Evolutionary conservation across 2,888 invertebrate species (phyloP).

Genomic region (Alsophila aescularia): DNA sequence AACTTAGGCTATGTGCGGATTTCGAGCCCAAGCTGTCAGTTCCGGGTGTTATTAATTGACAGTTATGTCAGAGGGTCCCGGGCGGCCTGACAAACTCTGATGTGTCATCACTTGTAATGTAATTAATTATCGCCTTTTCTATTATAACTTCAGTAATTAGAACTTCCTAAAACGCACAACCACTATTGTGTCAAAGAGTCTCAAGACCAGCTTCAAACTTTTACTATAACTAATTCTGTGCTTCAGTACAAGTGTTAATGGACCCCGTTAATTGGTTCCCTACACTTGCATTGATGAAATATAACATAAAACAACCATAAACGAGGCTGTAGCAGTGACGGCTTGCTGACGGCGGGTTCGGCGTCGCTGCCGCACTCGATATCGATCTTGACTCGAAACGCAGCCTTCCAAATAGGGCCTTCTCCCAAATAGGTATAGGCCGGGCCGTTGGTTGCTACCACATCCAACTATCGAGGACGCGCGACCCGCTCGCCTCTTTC

Average conservation of each 20-base stretch:
- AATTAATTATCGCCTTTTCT: too few relatives aligned
- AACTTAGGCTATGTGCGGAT: too few relatives aligned
- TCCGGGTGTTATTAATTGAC: too few relatives aligned
- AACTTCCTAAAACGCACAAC: too few relatives aligned
- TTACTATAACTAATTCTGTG: not conserved
- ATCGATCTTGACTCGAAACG: slow-evolving; percentile 75
- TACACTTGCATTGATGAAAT: slow-evolving; percentile 35
- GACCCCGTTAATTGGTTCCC: slow-evolving; percentile 8
- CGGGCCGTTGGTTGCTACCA: slow-evolving; percentile 50
- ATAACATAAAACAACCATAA: slow-evolving; percentile 53
- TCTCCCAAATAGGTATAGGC: slow-evolving; percentile 78
- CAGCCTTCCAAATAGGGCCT: slow-evolving; percentile 82
- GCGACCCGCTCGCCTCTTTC: slow-evolving; percentile 62
- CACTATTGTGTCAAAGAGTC: slow-evolving; percentile 1
- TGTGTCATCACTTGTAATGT: too few relatives aligned
- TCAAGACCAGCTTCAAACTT: not conserved
- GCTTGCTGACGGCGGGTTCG: slow-evolving; percentile 60
- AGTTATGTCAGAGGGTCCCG: too few relatives aligned
- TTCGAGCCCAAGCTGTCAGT: too few relatives aligned
- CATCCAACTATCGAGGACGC: slow-evolving; percentile 68
- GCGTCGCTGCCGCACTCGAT: slow-evolving; percentile 59
- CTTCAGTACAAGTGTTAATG: slow-evolving; percentile 15
- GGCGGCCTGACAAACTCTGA: too few relatives aligned
- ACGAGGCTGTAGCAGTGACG: slow-evolving; percentile 61
- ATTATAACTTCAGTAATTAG: too few relatives aligned